Base-by-base conservation (phyloP, 1,140 invertebrate genomes). In the Calephelis nemesis region DNA sequence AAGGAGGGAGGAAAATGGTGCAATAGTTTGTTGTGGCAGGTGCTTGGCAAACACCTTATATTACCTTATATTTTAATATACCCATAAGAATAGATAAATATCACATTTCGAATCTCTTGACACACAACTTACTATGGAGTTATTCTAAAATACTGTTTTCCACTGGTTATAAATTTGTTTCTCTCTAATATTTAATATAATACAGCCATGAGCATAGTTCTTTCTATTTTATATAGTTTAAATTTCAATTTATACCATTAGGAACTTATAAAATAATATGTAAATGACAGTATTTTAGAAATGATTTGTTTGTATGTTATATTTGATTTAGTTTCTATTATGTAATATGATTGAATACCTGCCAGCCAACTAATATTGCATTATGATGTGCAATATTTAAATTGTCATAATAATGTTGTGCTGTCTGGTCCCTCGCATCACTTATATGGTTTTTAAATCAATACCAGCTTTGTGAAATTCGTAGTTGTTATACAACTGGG, bases 1-100 rank as follows among this genome's bases (percentile, higher is more conserved):
- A 71, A 71, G 68, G 73, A 77, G 74, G 74, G 73, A 78, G 72
- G 67, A 75, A 65, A 74, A 75, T 72, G 74, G 72, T 78, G 76
- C 78, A 78, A 79, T 78, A 73, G 69, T 65, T 74, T 73, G 70
- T 73, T 68, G 52, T 68, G 52, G 40, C 73, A 58, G 68, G 62
- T 72, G 63, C 70, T 72, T 65, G 68, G 62, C 70, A 69, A 69
- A 68, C 30, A 67, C 47, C 47, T 68, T 65, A 52, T 15, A 42
- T 30, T 64, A 67, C 47, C 47, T 68, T 65, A 52, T 15, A 42
- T 30, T 64, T 69, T 63, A 12, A 64, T 63, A 30, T 63, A 69
- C 7, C 30, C 15, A 47, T 45, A 54, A 45, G 15, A 7, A 50
- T 52, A 48, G 15, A 48, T 64, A 64, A 64, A 48, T 48, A 30